Evolutionary conservation across 2,113 vertebrate species (phyloP), one percentile per base, ranked within the genome.

Genomic region (Platichthys stellatus): DNA sequence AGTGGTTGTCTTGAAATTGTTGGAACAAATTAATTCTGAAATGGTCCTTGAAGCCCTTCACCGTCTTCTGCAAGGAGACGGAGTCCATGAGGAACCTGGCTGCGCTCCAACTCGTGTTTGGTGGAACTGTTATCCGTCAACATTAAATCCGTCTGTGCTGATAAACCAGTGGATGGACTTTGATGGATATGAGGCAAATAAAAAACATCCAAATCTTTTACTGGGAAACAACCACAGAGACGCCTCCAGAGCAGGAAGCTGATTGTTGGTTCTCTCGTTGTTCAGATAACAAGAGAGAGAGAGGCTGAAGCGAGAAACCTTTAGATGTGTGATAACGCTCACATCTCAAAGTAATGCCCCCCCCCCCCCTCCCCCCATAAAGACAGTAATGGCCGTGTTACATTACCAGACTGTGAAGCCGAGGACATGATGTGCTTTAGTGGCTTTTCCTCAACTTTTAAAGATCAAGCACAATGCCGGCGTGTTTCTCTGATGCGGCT

Each of bases 111-210:
- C 12, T 57, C 14, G n/a, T 74, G 58, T 74, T 64, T n/a, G 13
- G 54, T 61, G 13, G 45, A 61, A 2, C 38, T 23, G 47, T 3
- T 68, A 40, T 17, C 67, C 69, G 71, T 79, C 79, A 80, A 38
- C 23, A 4, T 81, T 69, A 18, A 65, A 58, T 40, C 35, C 11
- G 63, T 78, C 47, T 57, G 49, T 77, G 45, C 63, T 60, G 85
- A 76, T 31, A 31, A 31, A 31, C 5, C 28, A 31, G 28, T 7
- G 28, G 28, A 31, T 61, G 78, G 85, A 88, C 81, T 84, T 68
- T 84, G 86, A 88, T 86, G 28, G 60, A 86, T 82, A 70, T 38
- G 11, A 49, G 65, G 65, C 68, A 67, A 38, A 23, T 23, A 21
- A 72, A 28, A 71, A 31, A 12, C 15, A 0, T 14, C 2, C 57